These are phyloP conservation scores for Anoncus sp. DNA, from an alignment of 2,888 invertebrate genomes.

Conservation along the genomic window DNA sequence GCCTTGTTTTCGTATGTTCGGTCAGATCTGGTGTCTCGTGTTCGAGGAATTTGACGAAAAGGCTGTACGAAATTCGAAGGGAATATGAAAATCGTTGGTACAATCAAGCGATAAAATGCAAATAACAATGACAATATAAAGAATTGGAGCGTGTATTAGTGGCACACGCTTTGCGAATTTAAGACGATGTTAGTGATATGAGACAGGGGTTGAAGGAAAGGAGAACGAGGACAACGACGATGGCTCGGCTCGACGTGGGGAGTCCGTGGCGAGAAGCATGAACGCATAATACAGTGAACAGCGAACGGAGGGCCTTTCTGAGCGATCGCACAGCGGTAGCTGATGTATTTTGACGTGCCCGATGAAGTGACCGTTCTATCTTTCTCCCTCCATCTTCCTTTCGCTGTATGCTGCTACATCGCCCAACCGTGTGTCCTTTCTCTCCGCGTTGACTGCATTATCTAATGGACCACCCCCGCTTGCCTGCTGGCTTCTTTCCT, in stretches of 20 bases:
- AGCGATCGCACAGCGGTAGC: slow-evolving; percentile 82
- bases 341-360: slow-evolving; percentile 82
- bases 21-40: slow-evolving; percentile 2
- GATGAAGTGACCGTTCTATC: slow-evolving; percentile 72
- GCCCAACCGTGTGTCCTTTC: slow-evolving; percentile 85
- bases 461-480: slow-evolving; percentile 74
- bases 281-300: slow-evolving; percentile 56
- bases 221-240: slow-evolving; percentile 60
- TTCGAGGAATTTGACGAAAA: slow-evolving; percentile 4
- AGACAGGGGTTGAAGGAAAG: slow-evolving; percentile 46
- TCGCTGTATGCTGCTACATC: slow-evolving; percentile 70
- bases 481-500: slow-evolving; percentile 57
- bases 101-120: slow-evolving; percentile 10
- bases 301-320: slow-evolving; percentile 77
- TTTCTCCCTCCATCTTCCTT: slow-evolving; percentile 60
- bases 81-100: slow-evolving; percentile 2
- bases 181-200: background rate
- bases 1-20: slow-evolving; percentile 38
- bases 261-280: slow-evolving; percentile 71
- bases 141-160: slow-evolving; percentile 14
- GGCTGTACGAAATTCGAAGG: background rate
- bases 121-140: slow-evolving; percentile 31
- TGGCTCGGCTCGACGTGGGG: slow-evolving; percentile 77
- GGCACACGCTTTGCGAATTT: slow-evolving; percentile 14
- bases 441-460: slow-evolving; percentile 81